Percentiles rank a stretch among this genome's conserved stretches.
These are phyloP conservation scores for Lycia hirtaria DNA, from an alignment of 2,888 invertebrate species.

Conservation along the genomic window DNA sequence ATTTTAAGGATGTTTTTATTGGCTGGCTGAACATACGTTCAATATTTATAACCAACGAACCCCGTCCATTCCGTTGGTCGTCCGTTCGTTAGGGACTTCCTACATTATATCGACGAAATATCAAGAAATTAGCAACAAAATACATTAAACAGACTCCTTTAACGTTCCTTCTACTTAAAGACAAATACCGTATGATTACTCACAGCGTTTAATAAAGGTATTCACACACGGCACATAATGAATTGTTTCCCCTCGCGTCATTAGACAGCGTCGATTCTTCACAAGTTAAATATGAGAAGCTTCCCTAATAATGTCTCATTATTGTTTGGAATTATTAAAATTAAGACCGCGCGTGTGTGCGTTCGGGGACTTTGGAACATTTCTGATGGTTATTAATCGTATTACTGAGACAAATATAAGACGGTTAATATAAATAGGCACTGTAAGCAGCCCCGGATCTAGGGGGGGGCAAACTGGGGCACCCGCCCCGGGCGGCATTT, in stretches of 20 bases:
- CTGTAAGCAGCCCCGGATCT: no score
- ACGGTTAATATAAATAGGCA: no score
- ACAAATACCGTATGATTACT: slow-evolving; percentile 33
- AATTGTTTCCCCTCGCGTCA: slow-evolving; percentile 59
- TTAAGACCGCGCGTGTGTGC: slow-evolving; percentile 51
- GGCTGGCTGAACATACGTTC: no score
- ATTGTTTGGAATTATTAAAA: slow-evolving; percentile 73
- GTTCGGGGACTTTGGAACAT: slow-evolving; percentile 37
- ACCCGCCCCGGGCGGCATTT: no score
- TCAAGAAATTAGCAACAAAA: not conserved
- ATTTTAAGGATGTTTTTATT: no score
- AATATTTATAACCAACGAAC: no score
- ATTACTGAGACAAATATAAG: slow-evolving; percentile 6
- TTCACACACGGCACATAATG: slow-evolving; percentile 29
- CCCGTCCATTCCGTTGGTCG: no score
- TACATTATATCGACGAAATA: not conserved
- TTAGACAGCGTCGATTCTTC: slow-evolving; percentile 72
- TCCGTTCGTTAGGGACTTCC: no score
- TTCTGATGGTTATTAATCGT: slow-evolving; percentile 43
- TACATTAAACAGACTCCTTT: not conserved
- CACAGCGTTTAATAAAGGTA: slow-evolving; percentile 35
- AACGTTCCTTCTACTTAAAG: slow-evolving; percentile 8
- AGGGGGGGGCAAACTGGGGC: no score
- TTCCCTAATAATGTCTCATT: slow-evolving; percentile 77
- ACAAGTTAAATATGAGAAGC: slow-evolving; percentile 75